Base-by-base conservation (phyloP, 2,113 vertebrate genomes). In the Coptodon rendalli region DNA sequence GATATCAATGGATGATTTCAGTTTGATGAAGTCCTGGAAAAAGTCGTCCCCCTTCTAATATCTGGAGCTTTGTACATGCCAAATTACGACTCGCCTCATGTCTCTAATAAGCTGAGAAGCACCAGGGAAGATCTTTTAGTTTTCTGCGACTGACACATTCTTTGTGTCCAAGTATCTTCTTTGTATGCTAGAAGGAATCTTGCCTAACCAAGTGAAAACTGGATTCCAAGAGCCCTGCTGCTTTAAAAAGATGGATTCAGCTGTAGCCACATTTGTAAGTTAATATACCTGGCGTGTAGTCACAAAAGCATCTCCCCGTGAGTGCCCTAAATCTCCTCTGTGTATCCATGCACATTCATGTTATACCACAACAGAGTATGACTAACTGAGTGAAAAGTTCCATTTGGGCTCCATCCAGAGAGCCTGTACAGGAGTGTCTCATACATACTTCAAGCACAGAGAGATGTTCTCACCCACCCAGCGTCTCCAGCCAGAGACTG, bases 331-430 rank as follows among this genome's bases (percentile, higher is more conserved):
- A 43, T 6, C 29, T 61, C 24, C 31, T 81, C 66, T 82, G 61
- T 83, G 66, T 66, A 78, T 85, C 86, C 66, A 6, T 85, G 84
- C 34, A 83, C 86, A 83, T 81, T 79, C 61, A 45, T 17, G 54
- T 83, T 82, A 61, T 16, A 81, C 59, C 16, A 29, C 73, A 80
- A 82, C 45, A 86, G 80, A 87, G 68, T 31, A 2, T 76, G 61
- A 68, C 88, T 57, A 91, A 89, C 80, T 40, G 14, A 87, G 66
- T 59, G 88, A 85, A 84, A 92, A 80, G 83, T 87, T 87, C 59
- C 63, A 90, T 87, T 89, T 78, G 45, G 73, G 45, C 45, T 91
- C 9, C 10, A 84, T 84, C 87, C 83, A 87, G 82, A 87, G 80
- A 82, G 66, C 36, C 73, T 11, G 38, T 38, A 79, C 79, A 50